phyloP scores from a whole-genome alignment of 2,888 invertebrate species.

The Formica aserva region DNA sequence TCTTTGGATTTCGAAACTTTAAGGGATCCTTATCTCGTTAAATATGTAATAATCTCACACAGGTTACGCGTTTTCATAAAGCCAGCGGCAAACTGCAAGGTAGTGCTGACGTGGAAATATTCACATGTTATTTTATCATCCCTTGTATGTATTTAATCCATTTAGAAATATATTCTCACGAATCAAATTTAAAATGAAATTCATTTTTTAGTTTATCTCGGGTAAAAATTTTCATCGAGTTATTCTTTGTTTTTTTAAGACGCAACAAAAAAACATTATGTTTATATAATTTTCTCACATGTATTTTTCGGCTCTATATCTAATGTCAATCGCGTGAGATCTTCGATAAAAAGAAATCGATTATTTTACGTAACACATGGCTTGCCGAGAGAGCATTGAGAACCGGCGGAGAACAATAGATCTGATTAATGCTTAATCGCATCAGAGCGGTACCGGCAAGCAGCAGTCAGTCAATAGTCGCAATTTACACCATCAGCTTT shows the following conservation, averaged over 20 bases:
- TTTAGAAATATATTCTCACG: not conserved
- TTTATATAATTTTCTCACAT: too few relatives aligned
- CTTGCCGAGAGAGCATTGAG: not conserved
- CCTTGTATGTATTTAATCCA: too few relatives aligned
- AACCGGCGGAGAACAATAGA: slow-evolving; percentile 28
- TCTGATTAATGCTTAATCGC: slow-evolving; percentile 40
- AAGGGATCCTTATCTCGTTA: slow-evolving; percentile 67
- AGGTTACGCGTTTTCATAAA: slow-evolving; percentile 30
- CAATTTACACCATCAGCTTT: slow-evolving; percentile 53
- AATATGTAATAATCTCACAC: slow-evolving; percentile 69
- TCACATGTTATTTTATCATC: not conserved
- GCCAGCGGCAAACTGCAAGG: not conserved
- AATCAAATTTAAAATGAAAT: not conserved
- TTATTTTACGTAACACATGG: not conserved
- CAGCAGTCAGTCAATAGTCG: slow-evolving; percentile 42
- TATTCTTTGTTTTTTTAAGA: too few relatives aligned
- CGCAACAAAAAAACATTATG: too few relatives aligned
- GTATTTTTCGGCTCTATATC: not conserved
- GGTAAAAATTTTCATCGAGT: not conserved
- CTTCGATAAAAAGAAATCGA: too few relatives aligned
- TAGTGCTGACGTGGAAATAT: not conserved
- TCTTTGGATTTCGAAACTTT: slow-evolving; percentile 58
- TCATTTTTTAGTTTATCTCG: not conserved
- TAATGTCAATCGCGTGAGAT: not conserved
- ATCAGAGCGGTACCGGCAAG: slow-evolving; percentile 13